Evolutionary conservation across 2,888 invertebrate species (phyloP), one percentile per base, ranked within the genome.

Genomic region (Apodemia mormo): DNA sequence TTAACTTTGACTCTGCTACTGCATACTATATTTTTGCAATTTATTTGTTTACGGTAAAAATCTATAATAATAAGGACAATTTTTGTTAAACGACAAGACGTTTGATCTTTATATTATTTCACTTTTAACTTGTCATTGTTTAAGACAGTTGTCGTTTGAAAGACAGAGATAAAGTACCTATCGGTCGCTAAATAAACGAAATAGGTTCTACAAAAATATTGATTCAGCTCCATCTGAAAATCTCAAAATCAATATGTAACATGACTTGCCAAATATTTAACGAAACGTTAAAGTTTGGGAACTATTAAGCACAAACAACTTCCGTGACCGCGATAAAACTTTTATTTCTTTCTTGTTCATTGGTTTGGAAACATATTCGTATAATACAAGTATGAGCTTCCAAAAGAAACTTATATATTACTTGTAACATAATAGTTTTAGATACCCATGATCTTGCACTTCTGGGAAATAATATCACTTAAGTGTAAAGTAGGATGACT

Each of bases 321-420:
- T 56, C 56, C 56, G 29, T 29, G 56, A 56, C 58, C 58, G 58
- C 58, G 58, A 58, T 58, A 58, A 58, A 58, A 58, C 58, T 58
- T 30, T 58, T 58, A 58, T 58, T 58, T 29, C 58, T 58, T 58
- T 58, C 58, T 58, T 58, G 58, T 58, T 58, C 58, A 58, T 58
- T 58, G 58, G 58, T 58, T 58, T 29, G 58, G 58, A 58, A 58
- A 58, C 58, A 58, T 58, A 58, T 58, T 58, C 58, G 58, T 58
- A 58, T 58, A 58, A 58, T 58, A 58, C 58, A 58, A 58, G 58
- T 58, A 54, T 54, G 54, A 54, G 22, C 54, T 29, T 58, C 58
- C 29, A 58, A 58, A 58, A 30, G 58, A 58, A 58, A 58, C 58
- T 58, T 29, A 30, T 58, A 58, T 58, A 58, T 54, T 54, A 22